Evolutionary conservation across 2,888 invertebrate genomes (phyloP).

Genomic region (Odontomyia ornata): DNA sequence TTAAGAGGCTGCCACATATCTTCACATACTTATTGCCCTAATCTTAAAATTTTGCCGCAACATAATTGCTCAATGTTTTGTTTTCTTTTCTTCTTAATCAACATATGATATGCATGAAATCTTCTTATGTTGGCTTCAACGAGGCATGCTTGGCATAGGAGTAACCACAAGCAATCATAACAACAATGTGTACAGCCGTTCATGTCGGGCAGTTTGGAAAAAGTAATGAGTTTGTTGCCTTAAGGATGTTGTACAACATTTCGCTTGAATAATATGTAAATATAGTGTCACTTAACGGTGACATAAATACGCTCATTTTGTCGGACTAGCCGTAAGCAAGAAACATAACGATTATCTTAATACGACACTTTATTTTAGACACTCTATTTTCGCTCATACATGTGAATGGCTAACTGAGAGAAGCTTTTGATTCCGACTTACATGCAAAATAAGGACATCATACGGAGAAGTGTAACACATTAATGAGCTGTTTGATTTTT

Average conservation of each 20-base stretch:
- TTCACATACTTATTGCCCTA: neutral
- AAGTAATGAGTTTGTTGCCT: constrained; percentile 47
- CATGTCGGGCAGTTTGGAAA: constrained; percentile 1
- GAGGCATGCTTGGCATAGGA: neutral
- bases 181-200: neutral
- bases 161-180: neutral
- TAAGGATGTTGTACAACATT: constrained; percentile 40
- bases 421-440: neutral
- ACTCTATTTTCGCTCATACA: neutral
- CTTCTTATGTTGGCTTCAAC: neutral
- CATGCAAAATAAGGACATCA: constrained; percentile 16
- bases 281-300: constrained; percentile 47
- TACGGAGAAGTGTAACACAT: constrained; percentile 12
- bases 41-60: neutral
- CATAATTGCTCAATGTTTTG: neutral
- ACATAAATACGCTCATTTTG: constrained; percentile 35
- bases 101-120: neutral
- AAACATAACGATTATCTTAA: constrained; percentile 37
- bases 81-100: constrained; percentile 25
- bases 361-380: constrained; percentile 28
- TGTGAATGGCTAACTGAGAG: constrained; percentile 3
- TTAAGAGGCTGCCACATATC: neutral
- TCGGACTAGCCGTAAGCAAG: constrained; percentile 16
- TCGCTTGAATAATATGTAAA: constrained; percentile 48
- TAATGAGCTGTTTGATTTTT: constrained; percentile 9